Evolutionary conservation across 2,113 vertebrate genomes (phyloP).

Genomic region (Podocnemis expansa): DNA sequence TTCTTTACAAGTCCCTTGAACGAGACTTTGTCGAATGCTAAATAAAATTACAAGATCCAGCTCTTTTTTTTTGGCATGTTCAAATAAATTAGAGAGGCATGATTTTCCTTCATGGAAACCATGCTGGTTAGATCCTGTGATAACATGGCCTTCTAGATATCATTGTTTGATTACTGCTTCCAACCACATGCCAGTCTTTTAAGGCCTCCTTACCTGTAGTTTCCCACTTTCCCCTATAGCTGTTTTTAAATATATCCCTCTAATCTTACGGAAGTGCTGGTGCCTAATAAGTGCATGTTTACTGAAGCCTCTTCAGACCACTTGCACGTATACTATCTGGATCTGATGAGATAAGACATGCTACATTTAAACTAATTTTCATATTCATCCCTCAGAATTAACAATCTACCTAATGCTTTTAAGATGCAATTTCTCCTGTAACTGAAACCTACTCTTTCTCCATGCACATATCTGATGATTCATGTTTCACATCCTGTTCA

Average conservation of each 20-base stretch:
- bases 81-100: too few species aligned
- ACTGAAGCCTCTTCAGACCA: too few species aligned
- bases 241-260: neutral
- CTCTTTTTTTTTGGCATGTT: too few species aligned
- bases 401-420: neutral
- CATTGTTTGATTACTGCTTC: neutral
- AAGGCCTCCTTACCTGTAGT: neutral
- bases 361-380: neutral
- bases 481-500: neutral
- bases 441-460: neutral
- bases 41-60: too few species aligned
- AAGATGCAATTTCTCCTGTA: neutral
- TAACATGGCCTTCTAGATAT: too few species aligned
- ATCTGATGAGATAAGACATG: neutral
- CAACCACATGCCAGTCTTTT: neutral
- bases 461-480: neutral
- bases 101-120: too few species aligned
- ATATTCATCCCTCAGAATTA: neutral
- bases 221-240: neutral
- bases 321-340: too few species aligned
- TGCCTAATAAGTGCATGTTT: too few species aligned
- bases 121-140: too few species aligned
- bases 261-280: neutral
- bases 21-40: too few species aligned
- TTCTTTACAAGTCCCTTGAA: too few species aligned